These are phyloP conservation scores for Leptinotarsa undecemlineata DNA, from an alignment of 1,140 invertebrate genomes.

Conservation along the genomic window DNA sequence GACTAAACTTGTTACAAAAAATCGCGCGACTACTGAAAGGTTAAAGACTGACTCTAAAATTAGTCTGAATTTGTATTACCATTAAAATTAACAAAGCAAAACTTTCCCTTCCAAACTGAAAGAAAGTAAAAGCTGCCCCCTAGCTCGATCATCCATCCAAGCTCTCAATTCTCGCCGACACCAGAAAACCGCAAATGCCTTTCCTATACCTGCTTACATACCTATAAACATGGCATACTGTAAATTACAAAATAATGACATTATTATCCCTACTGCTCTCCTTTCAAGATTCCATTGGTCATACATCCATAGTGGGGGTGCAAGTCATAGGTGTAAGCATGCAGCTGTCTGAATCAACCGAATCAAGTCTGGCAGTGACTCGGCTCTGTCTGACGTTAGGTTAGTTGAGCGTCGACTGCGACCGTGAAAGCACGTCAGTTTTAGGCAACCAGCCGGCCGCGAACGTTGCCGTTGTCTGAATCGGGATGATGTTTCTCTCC, in stretches of 20 bases:
- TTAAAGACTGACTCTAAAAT: background rate
- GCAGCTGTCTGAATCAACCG: constrained; percentile 45
- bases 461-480: background rate
- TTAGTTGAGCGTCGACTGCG: constrained; percentile 15
- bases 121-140: background rate
- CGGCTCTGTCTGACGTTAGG: constrained; percentile 16
- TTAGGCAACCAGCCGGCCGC: background rate
- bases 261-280: constrained; percentile 51
- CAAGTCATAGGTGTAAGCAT: constrained; percentile 37
- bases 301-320: constrained; percentile 36
- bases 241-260: constrained; percentile 56
- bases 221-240: constrained; percentile 46
- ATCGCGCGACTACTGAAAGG: too few relatives aligned
- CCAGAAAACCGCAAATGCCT: constrained; percentile 31
- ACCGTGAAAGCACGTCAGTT: constrained; percentile 7
- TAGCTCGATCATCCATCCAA: background rate
- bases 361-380: constrained; percentile 36
- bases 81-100: background rate
- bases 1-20: too few relatives aligned
- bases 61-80: background rate
- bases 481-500: background rate
- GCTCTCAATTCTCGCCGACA: background rate
- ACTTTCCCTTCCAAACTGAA: background rate
- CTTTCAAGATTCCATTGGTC: constrained; percentile 42
- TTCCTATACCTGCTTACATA: constrained; percentile 40